Evolutionary conservation across 1,140 invertebrate genomes (phyloP).

Genomic region (Probaryconus sp.): DNA sequence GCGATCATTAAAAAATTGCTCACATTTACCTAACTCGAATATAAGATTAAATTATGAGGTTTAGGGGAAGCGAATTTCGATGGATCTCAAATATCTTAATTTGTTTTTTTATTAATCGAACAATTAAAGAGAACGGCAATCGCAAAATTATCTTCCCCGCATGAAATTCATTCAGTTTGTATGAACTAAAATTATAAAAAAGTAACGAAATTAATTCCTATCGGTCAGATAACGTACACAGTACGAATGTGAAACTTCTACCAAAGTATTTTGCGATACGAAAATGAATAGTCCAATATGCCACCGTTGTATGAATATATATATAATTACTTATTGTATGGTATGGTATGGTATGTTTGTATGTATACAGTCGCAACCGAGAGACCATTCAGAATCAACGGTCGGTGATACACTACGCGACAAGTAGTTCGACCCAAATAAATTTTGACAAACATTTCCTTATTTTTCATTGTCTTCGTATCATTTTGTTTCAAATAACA

Average conservation of each 20-base stretch:
- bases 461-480: background rate
- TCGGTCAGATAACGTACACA: conserved; percentile 57
- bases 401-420: conserved; percentile 27
- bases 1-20: conserved; percentile 42
- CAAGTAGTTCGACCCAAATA: too few relatives aligned
- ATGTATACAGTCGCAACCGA: conserved; percentile 49
- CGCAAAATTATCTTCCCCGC: conserved; percentile 25
- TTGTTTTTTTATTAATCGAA: background rate
- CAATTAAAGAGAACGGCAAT: too few relatives aligned
- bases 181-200: conserved; percentile 49
- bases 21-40: conserved; percentile 42
- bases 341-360: too few relatives aligned
- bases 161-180: conserved; percentile 29
- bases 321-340: too few relatives aligned
- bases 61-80: conserved; percentile 23
- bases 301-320: conserved; percentile 56
- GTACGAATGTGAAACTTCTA: conserved; percentile 63
- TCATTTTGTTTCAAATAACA: conserved; percentile 32
- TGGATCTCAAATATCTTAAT: conserved; percentile 34
- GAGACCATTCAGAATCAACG: conserved; percentile 48
- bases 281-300: conserved; percentile 62
- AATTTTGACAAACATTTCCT: conserved; percentile 20
- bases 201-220: conserved; percentile 51
- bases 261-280: conserved; percentile 61
- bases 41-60: conserved; percentile 31